Percentiles rank a stretch among this genome's conserved stretches.
Evolutionary conservation across 2,797 vertebrate species (phyloP).

Genomic region (Parauchenoglanis ngamensis): DNA sequence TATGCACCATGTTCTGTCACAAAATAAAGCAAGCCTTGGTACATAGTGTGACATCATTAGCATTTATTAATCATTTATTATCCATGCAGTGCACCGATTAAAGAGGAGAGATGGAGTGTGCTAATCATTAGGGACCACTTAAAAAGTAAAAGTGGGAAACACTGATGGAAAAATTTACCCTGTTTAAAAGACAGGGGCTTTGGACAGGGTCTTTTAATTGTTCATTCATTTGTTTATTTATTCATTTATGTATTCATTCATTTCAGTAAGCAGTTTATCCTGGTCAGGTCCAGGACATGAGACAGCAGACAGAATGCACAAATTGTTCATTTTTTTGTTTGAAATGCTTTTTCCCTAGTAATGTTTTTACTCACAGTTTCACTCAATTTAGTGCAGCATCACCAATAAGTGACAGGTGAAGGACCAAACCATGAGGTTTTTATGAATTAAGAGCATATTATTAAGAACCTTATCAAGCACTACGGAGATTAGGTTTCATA

Average conservation of each 20-base stretch:
- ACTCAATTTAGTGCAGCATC: neutral
- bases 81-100: neutral
- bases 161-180: neutral
- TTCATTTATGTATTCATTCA: neutral
- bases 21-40: neutral
- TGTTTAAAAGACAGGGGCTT: neutral
- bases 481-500: neutral
- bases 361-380: neutral
- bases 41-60: neutral
- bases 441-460: neutral
- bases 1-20: neutral
- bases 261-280: neutral
- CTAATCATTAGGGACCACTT: neutral
- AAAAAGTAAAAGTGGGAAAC: neutral
- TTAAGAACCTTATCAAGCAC: neutral
- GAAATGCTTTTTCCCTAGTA: neutral
- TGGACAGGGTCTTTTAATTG: neutral
- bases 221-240: neutral
- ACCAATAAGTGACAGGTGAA: neutral
- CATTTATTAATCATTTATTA: neutral
- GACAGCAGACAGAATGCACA: neutral
- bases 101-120: neutral
- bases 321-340: neutral
- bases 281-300: neutral
- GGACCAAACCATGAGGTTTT: neutral